phyloP scores from a whole-genome alignment of 2,113 vertebrate genomes.

The Microcebus griseorufus region DNA sequence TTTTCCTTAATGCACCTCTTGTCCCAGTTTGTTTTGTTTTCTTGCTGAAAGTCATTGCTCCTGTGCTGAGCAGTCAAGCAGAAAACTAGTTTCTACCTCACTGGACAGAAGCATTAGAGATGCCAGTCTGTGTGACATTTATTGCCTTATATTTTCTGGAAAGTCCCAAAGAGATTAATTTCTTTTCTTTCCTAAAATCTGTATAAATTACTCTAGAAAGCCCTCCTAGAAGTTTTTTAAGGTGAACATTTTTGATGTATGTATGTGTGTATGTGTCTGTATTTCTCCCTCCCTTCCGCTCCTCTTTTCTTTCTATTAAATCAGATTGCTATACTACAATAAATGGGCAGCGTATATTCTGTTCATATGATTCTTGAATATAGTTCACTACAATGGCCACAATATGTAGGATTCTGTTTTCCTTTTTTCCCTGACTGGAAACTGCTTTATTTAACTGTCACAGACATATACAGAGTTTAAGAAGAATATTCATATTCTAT shows the following conservation, averaged over 20 bases:
- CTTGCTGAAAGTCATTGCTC: conserved; percentile 76
- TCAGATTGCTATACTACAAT: not conserved
- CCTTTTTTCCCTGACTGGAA: not conserved
- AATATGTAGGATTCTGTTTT: not conserved
- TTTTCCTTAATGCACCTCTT: conserved; percentile 67
- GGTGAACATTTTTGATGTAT: not conserved
- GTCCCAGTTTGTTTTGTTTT: conserved; percentile 63
- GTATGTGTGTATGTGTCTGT: not conserved
- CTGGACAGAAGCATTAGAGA: conserved; percentile 66
- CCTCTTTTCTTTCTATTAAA: not conserved
- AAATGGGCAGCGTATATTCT: not conserved
- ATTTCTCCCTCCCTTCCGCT: not conserved
- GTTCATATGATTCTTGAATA: not conserved
- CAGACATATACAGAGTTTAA: not conserved
- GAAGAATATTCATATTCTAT: not conserved
- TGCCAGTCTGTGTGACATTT: conserved; percentile 52
- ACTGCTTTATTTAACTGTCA: not conserved
- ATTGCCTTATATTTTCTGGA: conserved; percentile 36
- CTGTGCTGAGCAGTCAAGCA: conserved; percentile 78
- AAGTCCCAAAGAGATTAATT: conserved; percentile 31
- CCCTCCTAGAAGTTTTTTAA: not conserved
- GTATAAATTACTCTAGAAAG: not conserved
- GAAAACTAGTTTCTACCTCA: conserved; percentile 84
- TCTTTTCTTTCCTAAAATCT: conserved; percentile 36
- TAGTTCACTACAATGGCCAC: not conserved